Percentiles rank a stretch among this genome's conserved stretches.
Conservation (phyloP, 1,140 invertebrate species). For the Prorops nasuta region DNA sequence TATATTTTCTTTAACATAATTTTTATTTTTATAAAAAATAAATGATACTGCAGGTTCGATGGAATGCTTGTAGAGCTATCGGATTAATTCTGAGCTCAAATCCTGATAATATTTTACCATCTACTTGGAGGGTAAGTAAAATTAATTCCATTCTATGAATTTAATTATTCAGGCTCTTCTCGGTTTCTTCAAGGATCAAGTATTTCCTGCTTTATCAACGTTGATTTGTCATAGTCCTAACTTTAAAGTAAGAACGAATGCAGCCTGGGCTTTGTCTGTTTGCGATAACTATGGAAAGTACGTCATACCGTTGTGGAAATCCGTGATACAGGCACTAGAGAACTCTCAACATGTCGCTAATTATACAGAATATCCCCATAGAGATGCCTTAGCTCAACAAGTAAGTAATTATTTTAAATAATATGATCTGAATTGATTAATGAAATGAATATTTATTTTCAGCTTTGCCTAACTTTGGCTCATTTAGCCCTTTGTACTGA, state of each 20-base stretch:
- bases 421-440: too few species aligned
- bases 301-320: constrained; percentile 66
- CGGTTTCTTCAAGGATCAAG: constrained; percentile 48
- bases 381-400: constrained; percentile 72
- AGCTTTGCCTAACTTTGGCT: constrained; percentile 51
- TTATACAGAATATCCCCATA: constrained; percentile 78
- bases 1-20: too few species aligned
- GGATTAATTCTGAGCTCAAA: constrained; percentile 60
- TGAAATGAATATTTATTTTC: constrained; percentile 17
- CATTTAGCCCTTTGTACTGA: constrained; percentile 42
- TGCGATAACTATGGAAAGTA: constrained; percentile 64
- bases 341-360: constrained; percentile 73
- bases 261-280: constrained; percentile 69
- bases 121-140: constrained; percentile 45
- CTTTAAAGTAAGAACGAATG: constrained; percentile 79
- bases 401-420: constrained; percentile 39
- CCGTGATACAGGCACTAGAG: constrained; percentile 68
- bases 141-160: background rate
- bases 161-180: constrained; percentile 7
- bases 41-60: constrained; percentile 77
- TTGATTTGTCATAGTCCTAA: constrained; percentile 62
- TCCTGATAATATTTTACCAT: constrained; percentile 42
- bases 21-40: constrained; percentile 20
- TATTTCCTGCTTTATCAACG: constrained; percentile 55
- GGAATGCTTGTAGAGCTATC: constrained; percentile 88